Evolutionary conservation across 2,797 vertebrate genomes (phyloP), one percentile per base, ranked within the genome.

Genomic region (Cygnus olor): DNA sequence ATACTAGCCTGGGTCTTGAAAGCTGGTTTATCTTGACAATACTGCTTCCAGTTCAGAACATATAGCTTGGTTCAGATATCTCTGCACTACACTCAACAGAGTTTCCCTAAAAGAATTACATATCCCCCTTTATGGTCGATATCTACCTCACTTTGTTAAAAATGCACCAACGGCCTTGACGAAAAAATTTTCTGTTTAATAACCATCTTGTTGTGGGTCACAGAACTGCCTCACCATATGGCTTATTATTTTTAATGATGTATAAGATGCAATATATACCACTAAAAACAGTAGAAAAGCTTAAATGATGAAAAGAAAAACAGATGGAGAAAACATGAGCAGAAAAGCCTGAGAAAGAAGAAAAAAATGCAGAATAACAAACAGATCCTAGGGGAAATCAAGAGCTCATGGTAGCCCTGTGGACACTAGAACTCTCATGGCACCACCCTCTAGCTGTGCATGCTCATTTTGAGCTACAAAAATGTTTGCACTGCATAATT

Each of bases 221-320:
- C 56, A 73, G 38, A 79, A 66, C 44, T 56, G 36, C 69, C 38
- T 66, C 21, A 28, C 25, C 14, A 45, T 34, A 56, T 60, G 28
- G 40, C 58, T 96, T 80, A 13, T 80, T 80, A 49, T 84, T 94
- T 95, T 95, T 79, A 80, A 92, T 91, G 25, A 63, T 27, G 30
- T 22, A 3, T 7, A 60, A 82, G 64, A 81, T 17, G 17, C 22
- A 77, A 73, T 38, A 36, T 28, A 45, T 4, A 60, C 8, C 7
- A n/a, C 11, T 27, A 86, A 57, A 94, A 89, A 80, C 14, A 25
- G 14, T 10, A 64, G 47, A 49, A 84, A 86, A 53, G 20, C 12
- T 15, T 10, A 80, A 25, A 32, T 64, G 9, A 53, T 70, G 3
- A 77, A 36, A 88, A 72, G 61, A 85, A 5, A 79, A 8, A 32